Base-by-base conservation (phyloP, 92 coral and sea anemone genomes). In the Zoanthus sansibaricus region DNA sequence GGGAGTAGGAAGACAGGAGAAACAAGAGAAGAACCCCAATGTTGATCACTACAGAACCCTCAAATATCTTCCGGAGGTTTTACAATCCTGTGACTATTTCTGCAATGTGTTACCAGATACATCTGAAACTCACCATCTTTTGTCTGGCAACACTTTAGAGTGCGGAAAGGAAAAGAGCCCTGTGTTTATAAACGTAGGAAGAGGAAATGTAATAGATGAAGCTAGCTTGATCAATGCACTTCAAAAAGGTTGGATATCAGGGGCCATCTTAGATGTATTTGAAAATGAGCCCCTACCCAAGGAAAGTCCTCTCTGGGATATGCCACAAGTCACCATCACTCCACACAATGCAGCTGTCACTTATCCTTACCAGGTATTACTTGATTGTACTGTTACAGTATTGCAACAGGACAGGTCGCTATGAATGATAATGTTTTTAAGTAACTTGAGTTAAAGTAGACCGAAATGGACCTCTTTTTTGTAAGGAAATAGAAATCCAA, bases 181-280 rank as follows among this genome's bases (percentile, higher is more conserved):
- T 0, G 96, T 94, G 16, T 92, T 96, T 33, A 95, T 96, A 25
- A 96, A 95, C 78, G 17, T 96, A 55, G 99, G 99, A 18, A 82
- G 99, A 55, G 99, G 98, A 30, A 93, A 96, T 91, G 83, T 95
- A n/a, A 92, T 96, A 4, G 91, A 92, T 86, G 91, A 90, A 77
- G 92, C 87, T 33, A 92, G 94, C 78, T 90, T 96, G 82, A 84
- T 95, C 18, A 71, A 86, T 47, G 99, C 98, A 32, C 82, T 95
- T 9, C 83, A 95, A 72, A 87, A 87, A 86, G 92, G 95, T n/a
- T 97, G 99, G 99, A 89, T 97, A 33, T 93, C 97, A 6, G 98
- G 94, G 5, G 99, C 99, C 52, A 77, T 95, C 88, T 87, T 97
- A 70, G 99, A 97, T 87, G 99, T 97, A 75, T 87, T 92, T 90